Conservation (phyloP, 2,888 invertebrate species). For the Tortrix viridana region DNA sequence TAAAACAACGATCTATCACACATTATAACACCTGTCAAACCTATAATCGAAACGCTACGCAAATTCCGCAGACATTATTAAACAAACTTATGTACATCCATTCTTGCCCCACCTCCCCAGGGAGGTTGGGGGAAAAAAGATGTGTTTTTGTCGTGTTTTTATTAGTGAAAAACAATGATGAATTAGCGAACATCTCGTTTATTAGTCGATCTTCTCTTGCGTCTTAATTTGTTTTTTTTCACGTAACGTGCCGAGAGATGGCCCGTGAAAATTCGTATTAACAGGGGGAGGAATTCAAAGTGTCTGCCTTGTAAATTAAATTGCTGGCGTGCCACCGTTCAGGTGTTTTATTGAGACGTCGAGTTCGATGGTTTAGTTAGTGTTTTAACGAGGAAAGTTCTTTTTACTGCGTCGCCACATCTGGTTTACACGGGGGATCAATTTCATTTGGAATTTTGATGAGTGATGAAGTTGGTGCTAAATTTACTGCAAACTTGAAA, state of each 20-base stretch:
- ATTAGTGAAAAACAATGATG: conserved; percentile 47
- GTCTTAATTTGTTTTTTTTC: conserved; percentile 45
- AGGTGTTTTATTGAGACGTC: conserved; percentile 38
- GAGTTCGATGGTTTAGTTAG: conserved; percentile 33
- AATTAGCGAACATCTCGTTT: conserved; percentile 45
- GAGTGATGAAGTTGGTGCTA: neutral
- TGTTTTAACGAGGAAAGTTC: conserved; percentile 35
- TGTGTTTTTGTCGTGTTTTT: conserved; percentile 47
- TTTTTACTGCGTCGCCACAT: conserved; percentile 12
- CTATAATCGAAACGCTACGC: conserved; percentile 32
- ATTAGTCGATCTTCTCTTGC: conserved; percentile 43
- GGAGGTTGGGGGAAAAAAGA: conserved; percentile 39
- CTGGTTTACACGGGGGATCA: neutral
- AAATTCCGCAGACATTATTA: conserved; percentile 40
- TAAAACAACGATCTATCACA: conserved; percentile 35
- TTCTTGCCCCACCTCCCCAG: conserved; percentile 37
- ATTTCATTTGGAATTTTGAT: neutral
- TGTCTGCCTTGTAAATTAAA: conserved; percentile 43
- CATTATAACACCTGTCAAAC: conserved; percentile 32
- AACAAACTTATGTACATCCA: conserved; percentile 39
- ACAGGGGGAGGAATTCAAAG: conserved; percentile 43
- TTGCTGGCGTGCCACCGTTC: conserved; percentile 40
- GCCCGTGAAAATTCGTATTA: conserved; percentile 44
- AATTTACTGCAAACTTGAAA: neutral
- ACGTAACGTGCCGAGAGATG: conserved; percentile 41